phyloP scores from a whole-genome alignment of 2,888 invertebrate genomes.

The Drosophila subquinaria region DNA sequence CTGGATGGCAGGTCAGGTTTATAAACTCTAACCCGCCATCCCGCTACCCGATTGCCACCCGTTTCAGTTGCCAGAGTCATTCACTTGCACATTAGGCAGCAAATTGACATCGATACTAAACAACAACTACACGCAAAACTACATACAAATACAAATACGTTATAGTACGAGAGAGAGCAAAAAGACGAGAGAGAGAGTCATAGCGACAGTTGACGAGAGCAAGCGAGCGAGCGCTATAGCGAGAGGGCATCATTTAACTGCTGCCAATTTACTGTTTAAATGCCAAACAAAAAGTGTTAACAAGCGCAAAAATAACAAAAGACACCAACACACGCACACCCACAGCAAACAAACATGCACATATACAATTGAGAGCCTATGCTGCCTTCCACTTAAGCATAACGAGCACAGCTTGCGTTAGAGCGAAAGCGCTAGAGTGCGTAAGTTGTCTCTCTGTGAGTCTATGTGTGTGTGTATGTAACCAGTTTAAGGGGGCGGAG shows the following conservation, averaged over 20 bases:
- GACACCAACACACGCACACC: constrained; percentile 46
- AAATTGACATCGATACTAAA: constrained; percentile 79
- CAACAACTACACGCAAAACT: constrained; percentile 26
- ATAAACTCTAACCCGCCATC: neutral
- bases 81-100: constrained; percentile 81
- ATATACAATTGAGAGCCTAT: constrained; percentile 5
- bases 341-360: constrained; percentile 1
- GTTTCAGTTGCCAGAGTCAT: constrained; percentile 54
- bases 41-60: neutral
- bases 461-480: constrained; percentile 34
- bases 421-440: constrained; percentile 50
- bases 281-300: constrained; percentile 83
- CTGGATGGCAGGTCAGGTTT: constrained; percentile 3
- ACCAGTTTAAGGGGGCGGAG: constrained; percentile 76
- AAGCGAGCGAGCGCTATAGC: constrained; percentile 9
- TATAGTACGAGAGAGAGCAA: neutral
- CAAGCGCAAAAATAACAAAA: constrained; percentile 76
- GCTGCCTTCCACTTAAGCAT: constrained; percentile 17
- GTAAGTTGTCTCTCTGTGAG: constrained; percentile 23
- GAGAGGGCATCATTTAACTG: constrained; percentile 81
- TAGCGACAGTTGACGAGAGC: neutral
- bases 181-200: neutral
- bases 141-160: constrained; percentile 2
- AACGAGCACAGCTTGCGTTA: constrained; percentile 18
- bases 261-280: constrained; percentile 85